A percentile compares a stretch with the other conserved stretches of the same genome.
Evolutionary conservation across 2,888 invertebrate genomes (phyloP).

Genomic region (Entomobrya proxima): DNA sequence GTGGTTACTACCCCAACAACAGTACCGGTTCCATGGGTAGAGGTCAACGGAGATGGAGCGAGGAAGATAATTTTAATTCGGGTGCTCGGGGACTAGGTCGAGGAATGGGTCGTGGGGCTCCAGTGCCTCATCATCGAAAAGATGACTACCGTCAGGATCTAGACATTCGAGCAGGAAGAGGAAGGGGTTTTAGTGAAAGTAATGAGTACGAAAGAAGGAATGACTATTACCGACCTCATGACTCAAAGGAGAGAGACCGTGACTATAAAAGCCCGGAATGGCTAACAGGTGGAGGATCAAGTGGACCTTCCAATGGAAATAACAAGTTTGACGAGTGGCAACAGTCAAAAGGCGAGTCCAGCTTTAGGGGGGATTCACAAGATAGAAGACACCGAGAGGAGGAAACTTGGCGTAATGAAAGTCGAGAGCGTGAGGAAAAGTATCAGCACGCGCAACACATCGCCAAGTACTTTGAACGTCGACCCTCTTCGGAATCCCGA

Average conservation of each 20-base stretch:
- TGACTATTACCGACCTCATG: slow-evolving; percentile 23
- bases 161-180: slow-evolving; percentile 6
- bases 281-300: slow-evolving; percentile 15
- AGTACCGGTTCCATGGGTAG: slow-evolving; percentile 15
- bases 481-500: slow-evolving; percentile 43
- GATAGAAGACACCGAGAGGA: slow-evolving; percentile 34
- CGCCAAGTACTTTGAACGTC: slow-evolving; percentile 36
- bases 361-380: slow-evolving; percentile 19
- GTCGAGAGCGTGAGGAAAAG: slow-evolving; percentile 50
- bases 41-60: slow-evolving; percentile 52
- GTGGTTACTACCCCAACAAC: background rate
- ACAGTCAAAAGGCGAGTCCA: slow-evolving; percentile 14
- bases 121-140: slow-evolving; percentile 25
- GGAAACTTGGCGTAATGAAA: slow-evolving; percentile 40
- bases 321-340: slow-evolving; percentile 42
- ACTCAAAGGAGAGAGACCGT: slow-evolving; percentile 44
- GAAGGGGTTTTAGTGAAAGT: slow-evolving; percentile 40
- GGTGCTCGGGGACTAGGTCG: slow-evolving; percentile 45
- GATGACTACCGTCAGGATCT: slow-evolving; percentile 44
- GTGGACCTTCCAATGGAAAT: slow-evolving; percentile 44
- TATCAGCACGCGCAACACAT: slow-evolving; percentile 16
- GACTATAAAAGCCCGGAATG: slow-evolving; percentile 38
- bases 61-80: slow-evolving; percentile 39
- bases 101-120: slow-evolving; percentile 31
- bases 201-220: slow-evolving; percentile 35